Percentiles rank a stretch among this genome's conserved stretches.
phyloP scores from a whole-genome alignment of 2,113 vertebrate genomes.

The Typhlomys cinereus region DNA sequence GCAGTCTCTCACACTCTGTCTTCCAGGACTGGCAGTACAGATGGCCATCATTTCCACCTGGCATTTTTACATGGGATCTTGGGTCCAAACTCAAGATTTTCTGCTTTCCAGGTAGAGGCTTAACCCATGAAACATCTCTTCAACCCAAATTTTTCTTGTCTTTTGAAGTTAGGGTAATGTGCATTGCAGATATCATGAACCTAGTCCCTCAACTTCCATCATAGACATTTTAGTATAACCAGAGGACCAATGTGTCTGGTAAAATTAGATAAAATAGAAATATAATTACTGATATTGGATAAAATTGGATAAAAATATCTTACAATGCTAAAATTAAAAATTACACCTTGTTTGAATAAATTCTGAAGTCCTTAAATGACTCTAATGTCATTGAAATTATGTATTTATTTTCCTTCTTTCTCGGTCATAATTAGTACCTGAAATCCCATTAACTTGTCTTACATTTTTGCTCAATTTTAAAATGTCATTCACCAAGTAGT shows the following conservation, averaged over 20 bases:
- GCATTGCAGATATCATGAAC: background rate
- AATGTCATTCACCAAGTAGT: background rate
- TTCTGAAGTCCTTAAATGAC: background rate
- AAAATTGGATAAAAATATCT: background rate
- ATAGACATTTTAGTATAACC: background rate
- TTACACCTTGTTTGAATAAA: background rate
- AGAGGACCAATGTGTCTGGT: background rate
- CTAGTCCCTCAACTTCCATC: background rate
- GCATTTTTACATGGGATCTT: too few species aligned
- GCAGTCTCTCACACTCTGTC: too few species aligned
- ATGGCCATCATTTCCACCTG: too few species aligned
- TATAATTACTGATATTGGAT: background rate
- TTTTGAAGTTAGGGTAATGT: background rate
- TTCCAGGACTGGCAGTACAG: too few species aligned
- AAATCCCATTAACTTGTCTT: background rate
- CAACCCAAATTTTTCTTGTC: too few species aligned
- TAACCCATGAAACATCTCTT: too few species aligned
- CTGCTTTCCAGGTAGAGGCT: too few species aligned
- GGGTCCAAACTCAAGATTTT: too few species aligned
- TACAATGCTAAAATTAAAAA: background rate
- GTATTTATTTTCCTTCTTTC: background rate
- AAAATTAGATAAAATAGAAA: background rate
- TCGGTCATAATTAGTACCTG: background rate
- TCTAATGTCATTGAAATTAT: background rate
- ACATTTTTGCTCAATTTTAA: background rate